phyloP scores from a whole-genome alignment of 2,888 invertebrate species.

The Neoaliturus tenellus region DNA sequence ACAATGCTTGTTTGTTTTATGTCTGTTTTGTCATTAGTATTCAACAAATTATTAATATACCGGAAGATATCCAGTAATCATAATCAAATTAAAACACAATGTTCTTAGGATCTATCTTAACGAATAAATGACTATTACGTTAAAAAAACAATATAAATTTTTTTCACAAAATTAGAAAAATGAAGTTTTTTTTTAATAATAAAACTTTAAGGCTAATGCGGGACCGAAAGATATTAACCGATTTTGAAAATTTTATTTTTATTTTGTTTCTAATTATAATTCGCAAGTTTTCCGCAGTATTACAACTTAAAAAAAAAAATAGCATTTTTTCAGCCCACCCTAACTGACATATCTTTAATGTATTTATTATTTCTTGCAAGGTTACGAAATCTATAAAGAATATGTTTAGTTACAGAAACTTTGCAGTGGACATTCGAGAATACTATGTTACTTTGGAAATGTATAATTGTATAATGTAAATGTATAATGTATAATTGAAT shows the following conservation, averaged over 20 bases:
- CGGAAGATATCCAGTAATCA: neutral
- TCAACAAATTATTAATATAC: neutral
- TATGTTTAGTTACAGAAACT: too few relatives aligned
- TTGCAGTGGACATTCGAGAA: too few relatives aligned
- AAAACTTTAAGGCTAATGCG: neutral
- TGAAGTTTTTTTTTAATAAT: neutral
- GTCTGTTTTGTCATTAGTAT: neutral
- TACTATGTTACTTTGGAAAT: too few relatives aligned
- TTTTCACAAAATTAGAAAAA: neutral
- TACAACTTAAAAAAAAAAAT: neutral
- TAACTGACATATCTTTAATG: neutral
- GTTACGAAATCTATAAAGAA: too few relatives aligned
- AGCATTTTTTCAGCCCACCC: neutral
- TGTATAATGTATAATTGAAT: too few relatives aligned
- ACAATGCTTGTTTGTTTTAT: too few relatives aligned
- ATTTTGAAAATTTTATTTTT: neutral
- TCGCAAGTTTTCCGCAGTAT: neutral
- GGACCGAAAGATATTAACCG: neutral
- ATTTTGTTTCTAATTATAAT: neutral
- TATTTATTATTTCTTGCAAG: too few relatives aligned
- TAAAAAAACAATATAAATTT: neutral
- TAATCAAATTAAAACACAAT: neutral
- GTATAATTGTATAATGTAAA: too few relatives aligned
- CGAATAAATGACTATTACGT: neutral
- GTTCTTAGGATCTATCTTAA: neutral